Conservation (phyloP, 2,797 vertebrate genomes). For the Chloroceryle amazona region DNA sequence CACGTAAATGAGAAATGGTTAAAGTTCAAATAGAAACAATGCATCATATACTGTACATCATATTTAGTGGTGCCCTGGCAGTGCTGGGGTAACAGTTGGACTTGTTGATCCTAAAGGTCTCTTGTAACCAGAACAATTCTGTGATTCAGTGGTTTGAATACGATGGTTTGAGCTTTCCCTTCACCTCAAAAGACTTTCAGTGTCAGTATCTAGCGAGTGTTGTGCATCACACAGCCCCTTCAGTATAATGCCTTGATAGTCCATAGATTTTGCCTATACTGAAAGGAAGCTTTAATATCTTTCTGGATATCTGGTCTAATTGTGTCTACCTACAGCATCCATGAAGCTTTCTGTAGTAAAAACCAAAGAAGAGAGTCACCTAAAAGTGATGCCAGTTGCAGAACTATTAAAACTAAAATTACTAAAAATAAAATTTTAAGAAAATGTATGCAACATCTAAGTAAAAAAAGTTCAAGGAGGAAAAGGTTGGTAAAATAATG, state of each 20-base stretch:
- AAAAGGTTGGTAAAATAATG: neutral
- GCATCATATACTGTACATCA: neutral
- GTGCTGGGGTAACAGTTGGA: no score
- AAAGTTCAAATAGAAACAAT: neutral
- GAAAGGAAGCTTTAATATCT: neutral
- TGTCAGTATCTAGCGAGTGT: accelerated
- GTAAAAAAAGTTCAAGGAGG: neutral
- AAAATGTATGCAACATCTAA: neutral
- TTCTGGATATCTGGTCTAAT: neutral
- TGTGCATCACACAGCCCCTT: neutral
- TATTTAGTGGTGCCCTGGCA: no score
- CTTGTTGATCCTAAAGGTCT: neutral
- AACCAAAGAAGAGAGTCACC: neutral
- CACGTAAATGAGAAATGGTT: neutral
- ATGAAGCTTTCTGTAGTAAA: neutral
- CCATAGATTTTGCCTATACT: neutral
- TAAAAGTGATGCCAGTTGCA: neutral
- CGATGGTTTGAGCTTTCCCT: neutral
- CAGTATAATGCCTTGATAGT: neutral
- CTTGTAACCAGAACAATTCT: neutral
- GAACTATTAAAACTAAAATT: neutral
- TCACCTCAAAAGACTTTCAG: neutral
- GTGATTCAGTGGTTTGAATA: neutral
- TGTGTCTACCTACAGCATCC: neutral
- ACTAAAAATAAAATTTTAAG: neutral